Conservation (phyloP, 1,140 invertebrate genomes). For the Anthonomus grandis region DNA sequence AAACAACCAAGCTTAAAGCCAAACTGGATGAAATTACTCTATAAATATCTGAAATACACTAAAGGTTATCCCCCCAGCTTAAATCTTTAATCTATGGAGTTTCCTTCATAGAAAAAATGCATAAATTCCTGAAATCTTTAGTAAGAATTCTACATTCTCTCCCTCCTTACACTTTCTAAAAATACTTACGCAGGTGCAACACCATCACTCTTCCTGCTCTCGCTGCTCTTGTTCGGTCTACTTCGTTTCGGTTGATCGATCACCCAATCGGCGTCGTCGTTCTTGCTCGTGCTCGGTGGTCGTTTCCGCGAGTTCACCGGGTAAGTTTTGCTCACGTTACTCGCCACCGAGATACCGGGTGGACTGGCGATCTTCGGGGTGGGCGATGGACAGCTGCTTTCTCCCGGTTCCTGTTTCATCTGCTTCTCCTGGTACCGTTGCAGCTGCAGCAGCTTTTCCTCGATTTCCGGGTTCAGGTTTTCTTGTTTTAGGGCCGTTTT, state of each 20-base stretch:
- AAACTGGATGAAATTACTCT: too few relatives aligned
- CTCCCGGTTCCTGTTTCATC: slow-evolving; percentile 58
- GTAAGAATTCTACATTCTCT: too few relatives aligned
- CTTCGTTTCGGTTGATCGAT: slow-evolving; percentile 54
- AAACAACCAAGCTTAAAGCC: too few relatives aligned
- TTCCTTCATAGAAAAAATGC: too few relatives aligned
- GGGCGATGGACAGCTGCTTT: slow-evolving; percentile 36
- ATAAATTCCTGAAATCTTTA: too few relatives aligned
- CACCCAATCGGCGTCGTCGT: slow-evolving; percentile 56
- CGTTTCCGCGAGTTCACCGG: slow-evolving; percentile 35
- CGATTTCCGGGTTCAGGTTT: slow-evolving; percentile 88
- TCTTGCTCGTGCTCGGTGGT: slow-evolving; percentile 41
- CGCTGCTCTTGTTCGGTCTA: slow-evolving; percentile 34
- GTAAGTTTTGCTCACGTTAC: slow-evolving; percentile 15
- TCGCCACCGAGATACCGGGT: slow-evolving; percentile 32
- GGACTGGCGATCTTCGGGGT: slow-evolving; percentile 29
- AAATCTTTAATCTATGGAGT: too few relatives aligned
- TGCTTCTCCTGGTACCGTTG: slow-evolving; percentile 83
- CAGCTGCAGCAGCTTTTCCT: slow-evolving; percentile 84
- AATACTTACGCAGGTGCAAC: slow-evolving; percentile 39
- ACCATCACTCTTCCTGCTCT: slow-evolving; percentile 35
- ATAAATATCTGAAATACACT: too few relatives aligned
- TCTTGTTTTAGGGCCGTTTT: slow-evolving; percentile 80
- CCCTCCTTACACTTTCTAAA: slow-evolving; percentile 5
- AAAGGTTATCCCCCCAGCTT: too few relatives aligned